Base-by-base conservation (phyloP, 2,888 invertebrate genomes). In the Trachelus tabidus region DNA sequence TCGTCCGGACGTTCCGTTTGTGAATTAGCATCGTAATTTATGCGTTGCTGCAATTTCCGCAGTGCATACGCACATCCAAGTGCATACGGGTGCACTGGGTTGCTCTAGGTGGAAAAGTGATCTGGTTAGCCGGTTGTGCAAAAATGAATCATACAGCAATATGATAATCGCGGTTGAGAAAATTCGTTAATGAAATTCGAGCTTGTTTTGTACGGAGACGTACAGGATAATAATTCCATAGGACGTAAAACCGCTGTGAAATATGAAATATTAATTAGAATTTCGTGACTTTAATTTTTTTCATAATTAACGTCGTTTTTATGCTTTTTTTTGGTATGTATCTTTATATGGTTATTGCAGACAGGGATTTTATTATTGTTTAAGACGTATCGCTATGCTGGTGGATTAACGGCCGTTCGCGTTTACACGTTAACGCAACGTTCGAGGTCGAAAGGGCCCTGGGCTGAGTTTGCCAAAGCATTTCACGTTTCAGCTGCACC, bases 1-100 rank as follows among this genome's bases (percentile, higher is more conserved):
- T 74, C 35, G 23, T 23, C n/a, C 11, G 34, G 12, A 30, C n/a
- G 34, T 37, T 74, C 4, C n/a, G 71, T 73, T 78, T 77, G 77
- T 37, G 80, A 80, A 85, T 85, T 82, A 81, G 77, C 80, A 81
- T 81, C 75, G 75, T 79, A 82, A 84, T 83, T 83, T 82, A 85
- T 82, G 77, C 79, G 75, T 37, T 82, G 69, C 77, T 81, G 81
- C 84, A 84, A 81, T 85, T 85, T 83, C 84, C 83, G 83, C 85
- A 83, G 82, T 85, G 85, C 85, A 79, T 71, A 71, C 9, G 71
- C 31, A 34, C 12, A 33, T 30, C 33, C 71, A 31, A n/a, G 71
- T 71, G 71, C 33, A 56, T 56, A 56, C 23, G 6, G 56, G 56
- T 56, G 15, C 9, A 56, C 15, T 6, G 56, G 23, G 56, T 9